Evolutionary conservation across 1,140 invertebrate genomes (phyloP).

Genomic region (Drosophila elegans): DNA sequence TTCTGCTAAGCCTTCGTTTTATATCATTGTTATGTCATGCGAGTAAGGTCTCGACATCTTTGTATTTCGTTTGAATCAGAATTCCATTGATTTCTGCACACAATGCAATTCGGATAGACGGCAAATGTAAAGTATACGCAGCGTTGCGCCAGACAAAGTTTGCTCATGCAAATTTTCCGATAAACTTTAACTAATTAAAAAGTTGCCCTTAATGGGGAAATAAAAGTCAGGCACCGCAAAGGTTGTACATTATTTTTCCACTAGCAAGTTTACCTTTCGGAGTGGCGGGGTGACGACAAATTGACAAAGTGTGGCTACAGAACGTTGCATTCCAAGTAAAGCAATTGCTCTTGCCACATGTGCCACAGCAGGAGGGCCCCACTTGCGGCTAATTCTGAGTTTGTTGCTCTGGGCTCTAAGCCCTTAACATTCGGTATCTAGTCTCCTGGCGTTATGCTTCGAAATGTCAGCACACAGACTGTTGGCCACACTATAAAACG

Average conservation of each 20-base stretch:
- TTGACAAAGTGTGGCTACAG: slow-evolving; percentile 23
- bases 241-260: slow-evolving; percentile 3
- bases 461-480: slow-evolving; percentile 45
- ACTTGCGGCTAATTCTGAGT: slow-evolving; percentile 45
- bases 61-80: slow-evolving; percentile 2
- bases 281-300: slow-evolving; percentile 10
- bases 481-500: slow-evolving; percentile 54
- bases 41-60: background rate
- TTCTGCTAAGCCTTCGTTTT: slow-evolving; percentile 8
- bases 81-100: slow-evolving; percentile 8
- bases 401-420: slow-evolving; percentile 37
- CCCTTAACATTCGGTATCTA: slow-evolving; percentile 5
- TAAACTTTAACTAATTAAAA: slow-evolving; percentile 48
- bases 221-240: background rate
- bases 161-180: slow-evolving; percentile 4
- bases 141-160: slow-evolving; percentile 14
- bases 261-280: background rate
- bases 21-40: background rate
- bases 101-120: slow-evolving; percentile 3
- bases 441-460: slow-evolving; percentile 20
- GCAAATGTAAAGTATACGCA: slow-evolving; percentile 10
- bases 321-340: slow-evolving; percentile 12
- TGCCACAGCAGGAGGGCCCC: slow-evolving; percentile 4
- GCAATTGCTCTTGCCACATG: slow-evolving; percentile 28
- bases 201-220: slow-evolving; percentile 7